Percentiles rank a stretch among this genome's conserved stretches.
Conservation (phyloP, 2,797 vertebrate species). For the Acrossocheilus wenchowensis region DNA sequence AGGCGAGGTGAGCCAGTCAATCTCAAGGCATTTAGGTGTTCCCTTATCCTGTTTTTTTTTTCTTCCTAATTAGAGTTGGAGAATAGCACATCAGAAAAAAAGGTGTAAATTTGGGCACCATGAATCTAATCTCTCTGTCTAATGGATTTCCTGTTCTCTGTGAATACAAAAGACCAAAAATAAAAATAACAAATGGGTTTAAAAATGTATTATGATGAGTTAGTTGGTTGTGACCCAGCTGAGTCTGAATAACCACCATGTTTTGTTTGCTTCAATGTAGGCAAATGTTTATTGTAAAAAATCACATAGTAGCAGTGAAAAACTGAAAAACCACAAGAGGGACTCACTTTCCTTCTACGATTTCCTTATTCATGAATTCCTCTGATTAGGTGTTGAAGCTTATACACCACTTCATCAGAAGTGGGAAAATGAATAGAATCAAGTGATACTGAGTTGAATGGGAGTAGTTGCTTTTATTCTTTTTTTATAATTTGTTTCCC, state of each 20-base stretch:
- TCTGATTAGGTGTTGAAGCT: background rate
- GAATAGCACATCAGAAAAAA: background rate
- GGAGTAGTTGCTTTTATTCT: background rate
- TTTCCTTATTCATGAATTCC: background rate
- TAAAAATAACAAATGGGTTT: background rate
- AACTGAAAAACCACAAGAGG: background rate
- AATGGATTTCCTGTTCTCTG: too few species aligned
- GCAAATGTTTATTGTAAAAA: background rate
- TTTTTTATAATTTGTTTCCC: background rate
- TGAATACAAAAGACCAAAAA: background rate
- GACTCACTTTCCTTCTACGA: background rate
- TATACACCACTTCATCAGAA: background rate
- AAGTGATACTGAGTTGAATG: background rate
- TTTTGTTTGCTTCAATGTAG: background rate
- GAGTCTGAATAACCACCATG: background rate
- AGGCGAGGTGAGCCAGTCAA: background rate
- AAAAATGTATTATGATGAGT: background rate
- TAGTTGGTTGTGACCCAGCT: background rate
- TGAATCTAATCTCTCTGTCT: background rate
- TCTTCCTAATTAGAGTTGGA: background rate
- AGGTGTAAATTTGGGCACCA: background rate
- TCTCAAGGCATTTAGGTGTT: background rate
- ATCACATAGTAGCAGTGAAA: background rate
- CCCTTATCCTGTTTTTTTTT: too few species aligned
- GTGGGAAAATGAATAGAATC: background rate